phyloP scores from a whole-genome alignment of 2,888 invertebrate genomes.

The Callimorpha dominula region DNA sequence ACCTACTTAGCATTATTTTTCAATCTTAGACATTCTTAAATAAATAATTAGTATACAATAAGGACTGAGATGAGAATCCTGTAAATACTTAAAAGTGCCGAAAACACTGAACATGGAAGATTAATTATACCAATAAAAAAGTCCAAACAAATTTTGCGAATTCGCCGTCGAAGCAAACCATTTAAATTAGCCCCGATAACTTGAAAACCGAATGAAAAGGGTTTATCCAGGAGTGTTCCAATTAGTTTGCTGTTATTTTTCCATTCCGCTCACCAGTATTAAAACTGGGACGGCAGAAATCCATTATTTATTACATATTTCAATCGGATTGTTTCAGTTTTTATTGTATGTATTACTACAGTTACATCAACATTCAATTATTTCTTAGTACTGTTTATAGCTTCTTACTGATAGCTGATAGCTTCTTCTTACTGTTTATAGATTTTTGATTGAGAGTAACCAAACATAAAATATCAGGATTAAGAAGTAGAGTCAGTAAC shows the following conservation, averaged over 20 bases:
- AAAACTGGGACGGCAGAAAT: slow-evolving; percentile 73
- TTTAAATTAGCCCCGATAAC: slow-evolving; percentile 85
- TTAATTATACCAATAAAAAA: slow-evolving; percentile 65
- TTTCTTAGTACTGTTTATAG: too few species aligned
- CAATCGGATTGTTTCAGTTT: slow-evolving; percentile 24
- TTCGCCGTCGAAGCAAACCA: slow-evolving; percentile 78
- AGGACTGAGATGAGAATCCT: slow-evolving; percentile 25
- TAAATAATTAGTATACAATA: slow-evolving; percentile 1
- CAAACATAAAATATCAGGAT: too few species aligned
- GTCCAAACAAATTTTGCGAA: slow-evolving; percentile 69
- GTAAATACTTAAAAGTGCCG: slow-evolving; percentile 41
- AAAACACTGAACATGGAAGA: slow-evolving; percentile 44
- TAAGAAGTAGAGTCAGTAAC: too few species aligned
- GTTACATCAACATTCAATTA: not conserved
- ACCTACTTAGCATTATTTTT: not conserved
- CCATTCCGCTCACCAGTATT: slow-evolving; percentile 72
- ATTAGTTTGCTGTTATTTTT: slow-evolving; percentile 86
- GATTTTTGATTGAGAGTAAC: too few species aligned
- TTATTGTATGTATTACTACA: slow-evolving; percentile 10
- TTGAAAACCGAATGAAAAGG: slow-evolving; percentile 83
- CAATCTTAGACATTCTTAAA: not conserved
- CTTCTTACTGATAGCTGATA: too few species aligned
- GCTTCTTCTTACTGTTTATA: too few species aligned
- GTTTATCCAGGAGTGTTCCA: slow-evolving; percentile 82
- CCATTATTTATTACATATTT: slow-evolving; percentile 54